Conservation (phyloP, 2,888 invertebrate genomes). For the Leptura quadrifasciata region DNA sequence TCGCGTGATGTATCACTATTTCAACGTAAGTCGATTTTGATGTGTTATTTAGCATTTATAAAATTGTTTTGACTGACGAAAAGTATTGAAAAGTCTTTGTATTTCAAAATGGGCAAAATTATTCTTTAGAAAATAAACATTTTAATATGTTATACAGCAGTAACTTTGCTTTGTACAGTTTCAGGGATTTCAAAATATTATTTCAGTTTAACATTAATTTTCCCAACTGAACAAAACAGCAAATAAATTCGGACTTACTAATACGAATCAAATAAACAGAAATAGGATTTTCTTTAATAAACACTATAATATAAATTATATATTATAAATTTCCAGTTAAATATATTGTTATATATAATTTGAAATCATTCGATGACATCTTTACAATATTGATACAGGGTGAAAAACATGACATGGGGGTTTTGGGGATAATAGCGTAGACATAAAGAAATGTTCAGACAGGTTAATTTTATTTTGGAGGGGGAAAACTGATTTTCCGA, state of each 20-base stretch:
- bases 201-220: slow-evolving; percentile 3
- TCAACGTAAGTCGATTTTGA: not conserved
- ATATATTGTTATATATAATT: not conserved
- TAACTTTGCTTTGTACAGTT: not conserved
- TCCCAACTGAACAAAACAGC: not conserved
- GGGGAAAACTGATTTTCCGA: too few relatives aligned
- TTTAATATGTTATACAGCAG: not conserved
- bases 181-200: slow-evolving; percentile 3
- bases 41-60: not conserved
- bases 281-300: not conserved
- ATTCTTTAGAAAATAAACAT: not conserved
- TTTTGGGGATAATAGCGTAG: too few relatives aligned
- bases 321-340: not conserved
- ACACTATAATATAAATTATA: not conserved
- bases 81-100: not conserved
- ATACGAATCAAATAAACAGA: not conserved
- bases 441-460: too few relatives aligned
- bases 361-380: too few relatives aligned
- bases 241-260: not conserved
- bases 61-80: not conserved
- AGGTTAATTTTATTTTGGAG: too few relatives aligned
- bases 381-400: too few relatives aligned
- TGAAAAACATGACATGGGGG: too few relatives aligned
- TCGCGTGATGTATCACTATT: too few relatives aligned
- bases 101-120: not conserved